phyloP scores from a whole-genome alignment of 2,888 invertebrate species.

The Calliopum simillimum region DNA sequence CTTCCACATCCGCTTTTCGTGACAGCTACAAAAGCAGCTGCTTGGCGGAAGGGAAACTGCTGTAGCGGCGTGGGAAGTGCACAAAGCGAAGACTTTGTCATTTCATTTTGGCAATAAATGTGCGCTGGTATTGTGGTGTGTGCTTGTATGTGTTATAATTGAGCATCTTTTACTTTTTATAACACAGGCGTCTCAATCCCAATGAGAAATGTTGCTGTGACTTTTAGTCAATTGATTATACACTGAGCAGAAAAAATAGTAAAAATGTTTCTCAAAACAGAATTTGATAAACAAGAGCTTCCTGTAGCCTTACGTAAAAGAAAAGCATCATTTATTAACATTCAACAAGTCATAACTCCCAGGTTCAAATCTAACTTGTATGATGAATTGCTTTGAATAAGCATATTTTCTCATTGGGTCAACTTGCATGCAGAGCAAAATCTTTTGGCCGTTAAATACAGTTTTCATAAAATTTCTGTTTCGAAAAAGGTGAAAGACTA shows the following conservation, averaged over 20 bases:
- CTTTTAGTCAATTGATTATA: no score
- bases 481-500: neutral
- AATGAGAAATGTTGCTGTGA: neutral
- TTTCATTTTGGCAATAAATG: conserved; percentile 62
- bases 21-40: no score
- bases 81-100: conserved; percentile 53
- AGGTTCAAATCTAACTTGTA: no score
- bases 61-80: neutral
- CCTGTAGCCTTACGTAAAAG: no score
- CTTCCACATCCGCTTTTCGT: conserved; percentile 40
- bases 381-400: no score
- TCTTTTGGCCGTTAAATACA: neutral
- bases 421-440: no score
- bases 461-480: neutral
- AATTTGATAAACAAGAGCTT: no score
- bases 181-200: neutral
- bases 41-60: neutral
- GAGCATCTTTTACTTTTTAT: neutral
- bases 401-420: no score
- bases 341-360: no score
- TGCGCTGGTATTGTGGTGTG: conserved; percentile 16
- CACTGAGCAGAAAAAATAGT: no score
- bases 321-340: no score
- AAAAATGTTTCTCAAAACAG: no score
- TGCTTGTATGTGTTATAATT: conserved; percentile 7